Evolutionary conservation across 2,113 vertebrate species (phyloP).

Genomic region (Cyrtonyx montezumae): DNA sequence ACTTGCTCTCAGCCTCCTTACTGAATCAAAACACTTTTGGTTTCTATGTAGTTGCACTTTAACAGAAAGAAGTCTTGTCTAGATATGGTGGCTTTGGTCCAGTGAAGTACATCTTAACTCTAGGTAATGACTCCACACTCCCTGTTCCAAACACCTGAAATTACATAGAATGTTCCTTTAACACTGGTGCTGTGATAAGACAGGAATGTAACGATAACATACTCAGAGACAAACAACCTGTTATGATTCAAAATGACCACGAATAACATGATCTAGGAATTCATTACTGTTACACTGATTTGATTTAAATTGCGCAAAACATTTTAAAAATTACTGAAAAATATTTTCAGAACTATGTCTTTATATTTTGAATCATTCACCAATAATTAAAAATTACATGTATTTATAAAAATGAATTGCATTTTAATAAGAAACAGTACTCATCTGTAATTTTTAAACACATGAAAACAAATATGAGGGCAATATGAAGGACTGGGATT

Average conservation of each 20-base stretch:
- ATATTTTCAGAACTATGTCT: background rate
- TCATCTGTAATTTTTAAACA: background rate
- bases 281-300: background rate
- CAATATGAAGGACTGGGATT: background rate
- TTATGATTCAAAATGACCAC: background rate
- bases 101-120: background rate
- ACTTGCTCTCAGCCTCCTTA: background rate
- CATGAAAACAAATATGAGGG: background rate
- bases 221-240: background rate
- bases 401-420: background rate
- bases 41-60: background rate
- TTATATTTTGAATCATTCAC: background rate
- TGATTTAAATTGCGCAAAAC: background rate
- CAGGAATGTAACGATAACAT: background rate
- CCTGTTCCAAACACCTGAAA: background rate
- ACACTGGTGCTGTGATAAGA: background rate
- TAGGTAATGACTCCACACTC: background rate
- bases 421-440: background rate
- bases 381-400: background rate
- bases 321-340: background rate
- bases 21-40: background rate
- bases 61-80: background rate
- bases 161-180: background rate
- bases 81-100: background rate
- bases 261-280: background rate